A percentile compares a stretch with the other conserved stretches of the same genome.
These are phyloP conservation scores for Myodes glareolus DNA, from an alignment of 2,113 vertebrate species.

Conservation along the genomic window DNA sequence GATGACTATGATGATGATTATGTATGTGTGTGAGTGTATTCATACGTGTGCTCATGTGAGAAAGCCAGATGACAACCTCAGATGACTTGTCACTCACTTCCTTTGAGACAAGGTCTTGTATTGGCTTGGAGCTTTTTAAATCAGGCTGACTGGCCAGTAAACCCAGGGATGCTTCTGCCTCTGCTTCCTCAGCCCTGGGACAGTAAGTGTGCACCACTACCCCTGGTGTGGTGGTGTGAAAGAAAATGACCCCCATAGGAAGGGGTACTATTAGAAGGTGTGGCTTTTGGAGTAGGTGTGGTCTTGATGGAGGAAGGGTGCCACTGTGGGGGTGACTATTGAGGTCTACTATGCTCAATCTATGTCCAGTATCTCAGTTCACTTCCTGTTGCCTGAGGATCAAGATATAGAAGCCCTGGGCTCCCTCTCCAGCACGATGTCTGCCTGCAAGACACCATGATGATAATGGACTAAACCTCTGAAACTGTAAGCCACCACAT, in stretches of 20 bases:
- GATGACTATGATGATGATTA: not conserved
- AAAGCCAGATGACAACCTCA: not conserved
- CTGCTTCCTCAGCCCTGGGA: not conserved
- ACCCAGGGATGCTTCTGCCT: not conserved
- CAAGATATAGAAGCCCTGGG: not conserved
- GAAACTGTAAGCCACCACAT: not conserved
- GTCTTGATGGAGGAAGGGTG: not conserved
- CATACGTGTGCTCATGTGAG: not conserved
- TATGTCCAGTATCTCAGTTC: not conserved
- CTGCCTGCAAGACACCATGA: not conserved
- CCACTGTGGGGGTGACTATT: not conserved
- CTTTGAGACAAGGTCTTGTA: not conserved
- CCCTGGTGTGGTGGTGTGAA: not conserved
- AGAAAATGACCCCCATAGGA: not conserved
- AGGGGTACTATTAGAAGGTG: not conserved
- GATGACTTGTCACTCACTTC: too few species aligned
- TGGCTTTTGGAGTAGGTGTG: not conserved
- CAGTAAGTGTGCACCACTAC: not conserved
- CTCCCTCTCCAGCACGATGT: not conserved
- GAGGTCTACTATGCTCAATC: not conserved
- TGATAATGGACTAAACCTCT: not conserved
- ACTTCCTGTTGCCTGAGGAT: not conserved
- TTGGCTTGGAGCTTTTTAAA: not conserved
- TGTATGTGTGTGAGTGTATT: too few species aligned
- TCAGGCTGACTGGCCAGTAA: not conserved